Evolutionary conservation across 2,797 vertebrate species (phyloP).

Genomic region (Danio choprae): DNA sequence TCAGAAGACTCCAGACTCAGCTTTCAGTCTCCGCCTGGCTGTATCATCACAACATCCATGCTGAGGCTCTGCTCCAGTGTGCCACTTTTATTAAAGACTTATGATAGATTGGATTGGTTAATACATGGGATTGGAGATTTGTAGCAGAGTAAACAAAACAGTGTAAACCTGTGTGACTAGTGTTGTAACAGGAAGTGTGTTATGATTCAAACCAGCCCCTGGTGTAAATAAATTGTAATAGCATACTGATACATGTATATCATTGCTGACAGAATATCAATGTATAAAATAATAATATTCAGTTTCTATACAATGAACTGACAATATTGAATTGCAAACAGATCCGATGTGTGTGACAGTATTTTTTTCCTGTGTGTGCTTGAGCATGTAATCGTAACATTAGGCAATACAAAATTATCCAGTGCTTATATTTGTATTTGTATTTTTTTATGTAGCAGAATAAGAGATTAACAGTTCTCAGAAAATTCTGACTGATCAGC

Average conservation of each 20-base stretch:
- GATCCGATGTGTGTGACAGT: too few species aligned
- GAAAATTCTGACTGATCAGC: slow-evolving; percentile 14
- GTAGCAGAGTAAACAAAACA: slow-evolving; percentile 4
- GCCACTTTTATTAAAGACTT: slow-evolving; percentile 30
- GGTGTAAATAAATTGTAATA: slow-evolving; percentile 3
- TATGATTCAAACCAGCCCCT: not conserved
- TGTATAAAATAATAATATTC: not conserved
- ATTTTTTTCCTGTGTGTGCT: not conserved
- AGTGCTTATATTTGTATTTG: not conserved
- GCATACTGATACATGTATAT: not conserved
- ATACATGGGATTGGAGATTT: slow-evolving; percentile 13
- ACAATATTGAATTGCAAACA: too few species aligned
- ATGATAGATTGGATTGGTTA: not conserved
- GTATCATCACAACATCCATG: not conserved
- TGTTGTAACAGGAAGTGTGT: not conserved
- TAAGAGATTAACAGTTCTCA: slow-evolving; percentile 29
- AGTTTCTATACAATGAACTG: too few species aligned
- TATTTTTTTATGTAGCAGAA: not conserved
- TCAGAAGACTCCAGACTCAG: slow-evolving; percentile 42
- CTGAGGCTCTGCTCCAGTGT: slow-evolving; percentile 14
- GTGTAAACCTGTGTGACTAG: not conserved
- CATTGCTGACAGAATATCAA: not conserved
- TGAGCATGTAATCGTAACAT: not conserved
- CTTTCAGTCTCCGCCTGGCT: slow-evolving; percentile 15
- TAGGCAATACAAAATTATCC: not conserved